Base-by-base conservation (phyloP, 2,888 invertebrate genomes). In the Bruchidius siliquastri region DNA sequence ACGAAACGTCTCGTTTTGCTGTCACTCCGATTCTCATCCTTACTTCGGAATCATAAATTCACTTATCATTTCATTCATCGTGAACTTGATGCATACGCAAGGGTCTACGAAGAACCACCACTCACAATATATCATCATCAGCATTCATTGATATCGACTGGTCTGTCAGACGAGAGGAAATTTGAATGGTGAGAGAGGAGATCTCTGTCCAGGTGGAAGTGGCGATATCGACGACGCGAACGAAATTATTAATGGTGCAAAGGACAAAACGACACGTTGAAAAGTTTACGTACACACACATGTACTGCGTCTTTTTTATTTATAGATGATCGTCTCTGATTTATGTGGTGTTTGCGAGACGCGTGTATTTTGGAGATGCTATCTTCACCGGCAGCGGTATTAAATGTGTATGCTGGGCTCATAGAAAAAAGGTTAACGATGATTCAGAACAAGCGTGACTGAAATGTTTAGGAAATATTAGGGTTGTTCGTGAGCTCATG, bases 221-320 rank as follows among this genome's bases (percentile, higher is more conserved):
- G 18, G 71, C 72, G 69, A 72, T 72, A 72, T 13, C 49, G 49
- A 30, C 30, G 30, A 49, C 10, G 71, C 71, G 70, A 75, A 75
- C 73, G 68, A 70, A 71, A 73, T 72, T 75, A 75, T 75, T 72
- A 75, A 72, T 75, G 73, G 72, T 20, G 67, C 49, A 30, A 67
- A 68, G 70, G 76, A 75, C 74, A 76, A 76, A 72, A 71, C 70
- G 75, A 77, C 75, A 76, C 70, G 76, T 73, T 78, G 77, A 77
- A 78, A 76, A 76, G 76, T 77, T 76, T 78, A 76, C 73, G 70
- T 70, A 75, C 72, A 73, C 70, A 69, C 71, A 73, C 71, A 71
- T 71, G 69, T 68, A 3, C 30, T 30, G 21, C 21, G 72, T 30
- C 30, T 30, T 72, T 75, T 72, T 75, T 75, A 75, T 73, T 75